Evolutionary conservation across 1,140 invertebrate species (phyloP), one percentile per base, ranked within the genome.

Genomic region (Gryllus bimaculatus): DNA sequence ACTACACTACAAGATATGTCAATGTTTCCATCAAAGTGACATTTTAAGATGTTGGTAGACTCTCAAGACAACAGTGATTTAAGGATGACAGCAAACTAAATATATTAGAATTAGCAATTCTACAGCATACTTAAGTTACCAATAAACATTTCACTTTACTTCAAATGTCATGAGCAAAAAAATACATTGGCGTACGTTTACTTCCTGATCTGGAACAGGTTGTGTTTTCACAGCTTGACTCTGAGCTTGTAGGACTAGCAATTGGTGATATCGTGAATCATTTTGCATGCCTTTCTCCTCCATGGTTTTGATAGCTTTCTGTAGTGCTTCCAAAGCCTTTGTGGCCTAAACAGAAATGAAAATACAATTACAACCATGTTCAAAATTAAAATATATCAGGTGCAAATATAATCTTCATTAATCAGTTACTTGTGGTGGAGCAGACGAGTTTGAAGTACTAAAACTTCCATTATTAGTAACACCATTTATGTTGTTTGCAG

Each of bases 241-340:
- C 15, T 93, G 90, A 48, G 94, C 93, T 80, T 93, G 89, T 82
- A 98, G 89, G 8, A 93, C 93, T 13, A 97, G 86, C 21, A 97
- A 85, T 82, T 96, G 94, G 0, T 92, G 93, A 85, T 97, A 97
- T 75, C 95, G 89, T 0, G 95, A 95, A 87, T 97, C 96, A 84
- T 96, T 94, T 84, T 96, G 94, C 82, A 97, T 85, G 0, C 96
- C 96, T 84, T 96, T 96, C 83, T 97, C 96, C 87, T 98, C 96
- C 95, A 97, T 97, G 0, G 93, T 92, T 82, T 95, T 93, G 54
- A 96, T 96, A 18, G 95, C 94, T 81, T 93, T 90, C 83, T 96
- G 95, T 8, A 96, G 84, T 1, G 94, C 94, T 83, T 92, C 54
- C 10, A 66, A 18, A 66, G 54, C 54, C 18, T 66, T 66, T 10